Evolutionary conservation across 1,140 invertebrate genomes (phyloP).

Genomic region (Pteromalus puparum): DNA sequence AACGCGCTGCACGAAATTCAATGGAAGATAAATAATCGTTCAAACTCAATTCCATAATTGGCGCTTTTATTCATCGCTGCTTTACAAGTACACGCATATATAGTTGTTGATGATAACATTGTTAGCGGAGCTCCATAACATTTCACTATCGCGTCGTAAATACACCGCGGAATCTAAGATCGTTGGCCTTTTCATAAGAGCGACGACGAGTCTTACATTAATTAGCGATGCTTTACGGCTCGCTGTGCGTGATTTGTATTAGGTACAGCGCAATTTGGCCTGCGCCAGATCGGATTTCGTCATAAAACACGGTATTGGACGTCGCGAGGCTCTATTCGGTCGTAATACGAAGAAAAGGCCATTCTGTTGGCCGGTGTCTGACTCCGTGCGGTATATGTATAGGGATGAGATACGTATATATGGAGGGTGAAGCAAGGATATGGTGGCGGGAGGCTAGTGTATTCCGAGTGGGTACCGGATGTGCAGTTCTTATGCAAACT

Average conservation of each 20-base stretch:
- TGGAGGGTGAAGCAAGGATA: background rate
- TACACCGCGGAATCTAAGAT: background rate
- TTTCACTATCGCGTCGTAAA: too few species aligned
- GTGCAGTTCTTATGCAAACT: conserved; percentile 73
- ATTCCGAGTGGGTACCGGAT: conserved; percentile 61
- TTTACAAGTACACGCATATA: background rate
- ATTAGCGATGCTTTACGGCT: background rate
- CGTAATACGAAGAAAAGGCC: conserved; percentile 42
- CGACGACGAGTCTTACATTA: background rate
- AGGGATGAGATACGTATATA: background rate
- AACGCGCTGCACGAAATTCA: conserved; percentile 67
- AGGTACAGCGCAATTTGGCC: background rate
- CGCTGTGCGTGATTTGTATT: background rate
- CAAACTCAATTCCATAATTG: conserved; percentile 65
- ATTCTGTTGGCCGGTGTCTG: conserved; percentile 49
- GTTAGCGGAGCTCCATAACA: too few species aligned
- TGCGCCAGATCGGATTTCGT: background rate
- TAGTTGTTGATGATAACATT: background rate
- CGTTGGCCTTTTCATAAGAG: background rate
- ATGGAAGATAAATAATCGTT: conserved; percentile 68
- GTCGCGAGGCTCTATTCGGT: conserved; percentile 27
- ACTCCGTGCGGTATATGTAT: conserved; percentile 1
- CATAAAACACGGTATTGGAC: conserved; percentile 34
- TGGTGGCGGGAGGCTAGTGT: conserved; percentile 54
- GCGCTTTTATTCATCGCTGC: conserved; percentile 32